Evolutionary conservation across 2,113 vertebrate species (phyloP), one percentile per base, ranked within the genome.

Genomic region (Mohoua ochrocephala): DNA sequence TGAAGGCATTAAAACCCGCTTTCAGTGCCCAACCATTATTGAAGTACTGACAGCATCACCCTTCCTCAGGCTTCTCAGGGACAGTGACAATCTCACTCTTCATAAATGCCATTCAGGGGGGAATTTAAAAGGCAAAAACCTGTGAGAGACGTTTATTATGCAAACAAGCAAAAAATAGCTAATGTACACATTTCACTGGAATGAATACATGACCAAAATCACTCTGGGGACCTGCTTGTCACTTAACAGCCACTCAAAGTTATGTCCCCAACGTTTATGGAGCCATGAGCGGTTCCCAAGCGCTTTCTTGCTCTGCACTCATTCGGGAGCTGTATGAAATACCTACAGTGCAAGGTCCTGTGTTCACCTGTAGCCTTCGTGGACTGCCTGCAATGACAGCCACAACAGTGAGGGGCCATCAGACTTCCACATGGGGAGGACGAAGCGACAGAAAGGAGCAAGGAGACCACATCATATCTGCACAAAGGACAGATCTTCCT

Each of bases 271-370:
- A 69, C 35, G 22, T 83, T 86, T 78, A 63, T 26, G 64, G 61
- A 49, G 42, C 35, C 68, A 86, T 63, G 54, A 96, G 77, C 1
- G 1, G 49, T 11, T 54, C 60, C 30, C 9, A 5, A 11, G 22
- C 6, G 2, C 0, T 0, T 73, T 71, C 21, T 70, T n/a, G 16
- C 28, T 57, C 45, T 69, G 12, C 21, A 13, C 12, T 73, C 30
- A 6, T 37, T 47, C 69, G 33, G 26, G 20, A 60, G 18, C 44
- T 35, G 5, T 10, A 64, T 21, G 31, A 33, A 70, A 69, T 17
- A 33, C 1, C 2, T 28, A 4, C n/a, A 21, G 2, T 5, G 22
- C 0, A 8, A 52, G 1, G 3, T 27, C 11, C 33, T 30, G 35
- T 2, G 2, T 19, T 22, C 33, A 35, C 21, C 53, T 24, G 22